phyloP scores from a whole-genome alignment of 2,113 vertebrate genomes.

The Mus spicilegus region DNA sequence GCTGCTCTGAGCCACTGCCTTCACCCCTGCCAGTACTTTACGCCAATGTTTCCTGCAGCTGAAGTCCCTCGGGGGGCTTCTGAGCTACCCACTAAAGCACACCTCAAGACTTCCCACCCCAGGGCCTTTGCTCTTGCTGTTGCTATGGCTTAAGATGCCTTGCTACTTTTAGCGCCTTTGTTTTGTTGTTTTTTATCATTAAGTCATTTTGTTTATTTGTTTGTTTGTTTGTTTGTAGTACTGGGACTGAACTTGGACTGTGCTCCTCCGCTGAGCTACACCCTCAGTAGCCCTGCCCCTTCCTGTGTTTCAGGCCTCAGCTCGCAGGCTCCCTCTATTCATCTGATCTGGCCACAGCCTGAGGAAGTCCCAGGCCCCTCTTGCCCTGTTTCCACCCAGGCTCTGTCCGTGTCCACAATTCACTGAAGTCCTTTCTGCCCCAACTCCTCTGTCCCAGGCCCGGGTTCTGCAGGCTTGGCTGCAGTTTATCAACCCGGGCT shows the following conservation, averaged over 20 bases:
- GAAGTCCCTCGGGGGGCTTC: accelerated
- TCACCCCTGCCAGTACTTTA: background rate
- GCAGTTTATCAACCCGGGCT: background rate
- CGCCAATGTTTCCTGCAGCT: accelerated
- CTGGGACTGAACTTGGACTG: background rate
- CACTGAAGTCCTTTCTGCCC: background rate
- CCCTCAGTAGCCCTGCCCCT: background rate
- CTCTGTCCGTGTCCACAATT: background rate
- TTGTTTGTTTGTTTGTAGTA: background rate
- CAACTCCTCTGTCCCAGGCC: background rate
- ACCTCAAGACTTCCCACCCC: background rate
- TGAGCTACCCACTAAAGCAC: background rate
- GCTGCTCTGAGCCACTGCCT: background rate
- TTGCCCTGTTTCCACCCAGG: no score
- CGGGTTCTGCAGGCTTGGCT: background rate
- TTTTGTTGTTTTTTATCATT: background rate
- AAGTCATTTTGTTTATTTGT: background rate
- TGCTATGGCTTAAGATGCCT: background rate
- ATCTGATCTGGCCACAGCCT: background rate
- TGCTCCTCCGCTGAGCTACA: background rate
- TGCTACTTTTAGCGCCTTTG: background rate
- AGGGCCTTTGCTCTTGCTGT: background rate
- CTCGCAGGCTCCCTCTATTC: background rate
- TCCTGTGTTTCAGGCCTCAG: background rate
- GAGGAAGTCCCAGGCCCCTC: background rate